Evolutionary conservation across 2,113 vertebrate genomes (phyloP).

Genomic region (Egretta garzetta): DNA sequence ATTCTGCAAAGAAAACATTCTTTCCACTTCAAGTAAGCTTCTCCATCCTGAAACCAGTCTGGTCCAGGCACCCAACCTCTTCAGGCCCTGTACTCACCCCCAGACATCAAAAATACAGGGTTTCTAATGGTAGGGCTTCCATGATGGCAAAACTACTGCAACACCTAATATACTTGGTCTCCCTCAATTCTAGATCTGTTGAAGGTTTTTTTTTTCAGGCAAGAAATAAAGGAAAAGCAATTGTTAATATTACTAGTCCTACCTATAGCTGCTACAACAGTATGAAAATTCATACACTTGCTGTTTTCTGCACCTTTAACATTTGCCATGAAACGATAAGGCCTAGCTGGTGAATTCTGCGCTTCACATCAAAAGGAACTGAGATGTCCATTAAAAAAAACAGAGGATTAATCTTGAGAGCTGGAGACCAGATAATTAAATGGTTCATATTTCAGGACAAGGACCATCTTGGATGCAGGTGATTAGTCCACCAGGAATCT

Average conservation of each 20-base stretch:
- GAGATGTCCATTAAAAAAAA: background rate
- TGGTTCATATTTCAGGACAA: background rate
- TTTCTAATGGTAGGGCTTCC: background rate
- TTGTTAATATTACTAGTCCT: background rate
- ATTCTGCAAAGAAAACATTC: constrained; percentile 36
- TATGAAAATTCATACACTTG: background rate
- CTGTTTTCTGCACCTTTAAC: background rate
- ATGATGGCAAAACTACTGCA: background rate
- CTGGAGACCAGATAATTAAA: background rate
- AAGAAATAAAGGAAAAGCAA: background rate
- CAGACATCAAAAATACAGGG: background rate
- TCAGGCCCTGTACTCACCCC: background rate
- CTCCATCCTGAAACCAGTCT: background rate
- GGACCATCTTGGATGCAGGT: background rate
- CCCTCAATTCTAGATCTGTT: background rate
- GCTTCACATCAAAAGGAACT: background rate
- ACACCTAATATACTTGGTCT: background rate
- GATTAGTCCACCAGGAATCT: background rate
- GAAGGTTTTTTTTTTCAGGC: fast-evolving
- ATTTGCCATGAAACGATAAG: background rate
- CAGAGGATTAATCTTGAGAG: background rate
- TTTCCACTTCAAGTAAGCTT: background rate
- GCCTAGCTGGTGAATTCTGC: background rate
- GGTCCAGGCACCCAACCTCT: background rate
- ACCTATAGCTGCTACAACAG: background rate